Conservation (phyloP, 2,797 vertebrate species). For the Buphagus erythrorhynchus region DNA sequence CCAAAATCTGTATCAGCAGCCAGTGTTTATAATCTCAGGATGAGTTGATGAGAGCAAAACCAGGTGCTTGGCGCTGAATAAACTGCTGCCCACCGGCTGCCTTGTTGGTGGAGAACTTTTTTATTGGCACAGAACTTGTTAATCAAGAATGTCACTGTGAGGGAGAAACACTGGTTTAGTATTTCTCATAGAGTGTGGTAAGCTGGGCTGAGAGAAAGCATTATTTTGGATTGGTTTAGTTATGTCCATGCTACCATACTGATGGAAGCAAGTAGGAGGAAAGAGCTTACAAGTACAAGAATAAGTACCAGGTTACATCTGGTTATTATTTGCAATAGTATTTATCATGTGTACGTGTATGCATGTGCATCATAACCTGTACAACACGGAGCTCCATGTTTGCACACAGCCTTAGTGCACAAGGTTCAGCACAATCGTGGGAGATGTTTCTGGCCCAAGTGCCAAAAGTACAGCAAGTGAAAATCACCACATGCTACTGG, state of each 20-base stretch:
- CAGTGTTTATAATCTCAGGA: fast-evolving
- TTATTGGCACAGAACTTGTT: too few species aligned
- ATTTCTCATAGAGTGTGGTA: fast-evolving
- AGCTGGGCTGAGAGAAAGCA: fast-evolving
- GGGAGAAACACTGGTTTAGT: fast-evolving
- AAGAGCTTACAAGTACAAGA: neutral
- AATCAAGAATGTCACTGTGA: fast-evolving
- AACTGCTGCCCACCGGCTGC: neutral
- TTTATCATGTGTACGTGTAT: fast-evolving
- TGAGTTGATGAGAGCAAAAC: fast-evolving
- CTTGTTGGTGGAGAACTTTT: fast-evolving
- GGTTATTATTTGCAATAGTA: neutral
- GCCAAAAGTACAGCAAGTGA: neutral
- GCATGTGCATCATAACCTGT: fast-evolving
- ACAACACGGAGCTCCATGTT: fast-evolving
- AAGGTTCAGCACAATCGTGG: fast-evolving
- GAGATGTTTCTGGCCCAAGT: neutral
- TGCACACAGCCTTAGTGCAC: fast-evolving
- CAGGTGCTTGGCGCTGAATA: neutral
- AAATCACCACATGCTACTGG: neutral
- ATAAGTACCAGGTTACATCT: neutral
- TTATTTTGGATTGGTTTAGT: neutral
- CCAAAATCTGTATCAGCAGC: fast-evolving
- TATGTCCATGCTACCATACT: fast-evolving
- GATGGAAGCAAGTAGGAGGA: neutral